Conservation (phyloP, 2,888 invertebrate species). For the Patella pellucida region DNA sequence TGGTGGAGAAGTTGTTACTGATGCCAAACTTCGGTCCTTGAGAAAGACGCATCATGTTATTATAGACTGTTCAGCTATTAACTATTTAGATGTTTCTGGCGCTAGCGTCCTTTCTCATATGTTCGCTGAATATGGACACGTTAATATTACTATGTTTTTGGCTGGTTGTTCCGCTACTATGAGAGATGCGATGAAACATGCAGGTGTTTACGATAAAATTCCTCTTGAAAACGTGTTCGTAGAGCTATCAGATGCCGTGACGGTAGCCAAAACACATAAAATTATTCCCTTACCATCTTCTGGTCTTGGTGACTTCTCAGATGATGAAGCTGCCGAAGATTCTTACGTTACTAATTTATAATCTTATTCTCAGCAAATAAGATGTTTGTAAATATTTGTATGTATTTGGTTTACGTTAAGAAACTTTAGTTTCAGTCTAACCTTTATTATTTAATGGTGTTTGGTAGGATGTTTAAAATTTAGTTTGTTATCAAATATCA, state of each 20-base stretch:
- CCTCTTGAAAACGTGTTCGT: conserved; percentile 54
- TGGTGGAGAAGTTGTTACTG: conserved; percentile 50
- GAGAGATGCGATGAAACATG: conserved; percentile 52
- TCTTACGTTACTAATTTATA: conserved; percentile 54
- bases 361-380: not conserved
- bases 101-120: conserved; percentile 60
- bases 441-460: no score
- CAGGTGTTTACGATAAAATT: conserved; percentile 54
- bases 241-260: conserved; percentile 53
- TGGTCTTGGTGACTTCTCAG: conserved; percentile 53
- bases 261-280: conserved; percentile 51
- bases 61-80: conserved; percentile 56
- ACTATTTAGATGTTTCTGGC: conserved; percentile 63
- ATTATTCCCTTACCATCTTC: conserved; percentile 43
- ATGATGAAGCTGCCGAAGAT: conserved; percentile 60
- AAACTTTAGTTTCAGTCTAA: no score
- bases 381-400: not conserved
- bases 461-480: no score
- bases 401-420: no score
- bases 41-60: conserved; percentile 59
- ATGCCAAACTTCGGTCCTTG: conserved; percentile 53
- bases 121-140: conserved; percentile 57
- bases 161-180: conserved; percentile 52
- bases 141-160: conserved; percentile 57
- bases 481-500: no score